Percentiles rank a stretch among this genome's conserved stretches.
These are phyloP conservation scores for Melolontha melolontha DNA, from an alignment of 2,888 invertebrate species.

Conservation along the genomic window DNA sequence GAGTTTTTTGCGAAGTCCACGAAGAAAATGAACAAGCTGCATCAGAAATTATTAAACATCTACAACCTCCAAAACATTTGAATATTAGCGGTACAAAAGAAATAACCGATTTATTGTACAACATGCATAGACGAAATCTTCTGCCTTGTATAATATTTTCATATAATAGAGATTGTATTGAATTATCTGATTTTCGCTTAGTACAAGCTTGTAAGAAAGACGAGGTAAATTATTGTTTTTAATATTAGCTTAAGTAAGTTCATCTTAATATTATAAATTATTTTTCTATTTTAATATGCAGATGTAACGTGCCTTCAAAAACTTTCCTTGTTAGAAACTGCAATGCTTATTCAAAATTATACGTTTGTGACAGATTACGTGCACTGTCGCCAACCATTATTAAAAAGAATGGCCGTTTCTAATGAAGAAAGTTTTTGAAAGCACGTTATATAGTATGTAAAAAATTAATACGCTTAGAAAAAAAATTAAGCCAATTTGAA, in stretches of 20 bases:
- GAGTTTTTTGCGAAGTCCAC: slow-evolving; percentile 41
- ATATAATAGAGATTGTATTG: slow-evolving; percentile 46
- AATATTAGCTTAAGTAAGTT: no score
- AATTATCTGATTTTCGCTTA: slow-evolving; percentile 5
- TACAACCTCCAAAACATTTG: background rate
- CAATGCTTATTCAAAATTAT: no score
- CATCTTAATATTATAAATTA: background rate
- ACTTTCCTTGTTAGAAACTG: no score
- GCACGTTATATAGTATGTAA: no score
- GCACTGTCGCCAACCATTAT: no score
- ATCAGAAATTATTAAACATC: slow-evolving; percentile 8
- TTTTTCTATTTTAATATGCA: no score
- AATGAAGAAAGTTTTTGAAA: no score
- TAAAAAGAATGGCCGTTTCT: no score
- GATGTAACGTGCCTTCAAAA: no score
- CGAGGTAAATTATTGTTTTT: slow-evolving; percentile 23
- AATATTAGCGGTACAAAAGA: background rate
- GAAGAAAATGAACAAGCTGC: slow-evolving; percentile 26
- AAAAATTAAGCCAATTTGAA: no score
- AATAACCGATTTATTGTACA: slow-evolving; percentile 20
- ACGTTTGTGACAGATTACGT: no score
- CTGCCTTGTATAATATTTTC: slow-evolving; percentile 50
- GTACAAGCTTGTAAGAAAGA: background rate
- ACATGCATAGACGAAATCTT: slow-evolving; percentile 46
- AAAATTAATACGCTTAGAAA: no score